phyloP scores from a whole-genome alignment of 2,113 vertebrate species.

The Neoarius graeffei region DNA sequence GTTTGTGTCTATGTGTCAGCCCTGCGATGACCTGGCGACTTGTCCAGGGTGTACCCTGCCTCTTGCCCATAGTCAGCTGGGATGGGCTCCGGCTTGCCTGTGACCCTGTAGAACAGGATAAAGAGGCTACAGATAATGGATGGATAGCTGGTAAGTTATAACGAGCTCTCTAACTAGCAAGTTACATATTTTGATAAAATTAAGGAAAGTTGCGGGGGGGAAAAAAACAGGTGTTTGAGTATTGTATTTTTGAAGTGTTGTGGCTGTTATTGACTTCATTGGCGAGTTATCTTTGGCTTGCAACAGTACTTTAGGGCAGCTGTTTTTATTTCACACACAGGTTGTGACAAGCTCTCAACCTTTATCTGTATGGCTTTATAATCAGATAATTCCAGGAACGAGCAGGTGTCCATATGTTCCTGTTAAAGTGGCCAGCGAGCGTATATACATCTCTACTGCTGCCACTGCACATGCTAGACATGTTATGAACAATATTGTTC shows the following conservation, averaged over 20 bases:
- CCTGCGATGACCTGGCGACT: too few relatives aligned
- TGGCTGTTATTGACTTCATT: not conserved
- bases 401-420: not conserved
- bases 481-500: not conserved
- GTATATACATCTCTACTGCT: too few relatives aligned
- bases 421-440: not conserved
- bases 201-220: not conserved
- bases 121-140: too few relatives aligned
- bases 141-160: not conserved
- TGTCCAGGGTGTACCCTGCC: too few relatives aligned
- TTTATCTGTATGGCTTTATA: not conserved
- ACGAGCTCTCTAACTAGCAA: not conserved
- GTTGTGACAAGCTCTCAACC: not conserved
- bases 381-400: not conserved
- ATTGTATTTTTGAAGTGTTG: not conserved
- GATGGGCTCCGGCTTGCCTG: too few relatives aligned
- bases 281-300: not conserved
- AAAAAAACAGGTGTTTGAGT: not conserved
- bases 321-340: not conserved
- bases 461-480: too few relatives aligned
- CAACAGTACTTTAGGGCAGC: not conserved
- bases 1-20: too few relatives aligned
- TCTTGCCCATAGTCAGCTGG: too few relatives aligned
- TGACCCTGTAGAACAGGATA: too few relatives aligned
- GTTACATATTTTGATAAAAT: not conserved